phyloP scores from a whole-genome alignment of 2,797 vertebrate genomes.

The Sciaenops ocellatus region DNA sequence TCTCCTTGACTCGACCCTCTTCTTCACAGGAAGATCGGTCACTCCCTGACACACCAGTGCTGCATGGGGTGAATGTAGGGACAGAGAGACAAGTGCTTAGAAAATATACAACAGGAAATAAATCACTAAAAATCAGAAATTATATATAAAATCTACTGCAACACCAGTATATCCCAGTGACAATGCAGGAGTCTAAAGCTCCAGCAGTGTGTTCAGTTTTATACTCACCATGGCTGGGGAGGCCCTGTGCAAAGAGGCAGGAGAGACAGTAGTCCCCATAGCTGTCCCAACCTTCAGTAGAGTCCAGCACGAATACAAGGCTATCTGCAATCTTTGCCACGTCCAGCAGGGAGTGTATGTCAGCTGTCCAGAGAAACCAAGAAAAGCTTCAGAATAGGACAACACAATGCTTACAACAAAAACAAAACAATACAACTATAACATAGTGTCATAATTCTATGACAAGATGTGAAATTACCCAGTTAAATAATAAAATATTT shows the following conservation, averaged over 20 bases:
- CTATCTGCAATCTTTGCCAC: constrained; percentile 95
- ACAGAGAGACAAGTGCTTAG: background rate
- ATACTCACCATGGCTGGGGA: constrained; percentile 92
- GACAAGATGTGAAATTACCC: background rate
- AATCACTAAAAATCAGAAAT: background rate
- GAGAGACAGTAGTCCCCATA: constrained; percentile 95
- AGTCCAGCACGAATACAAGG: constrained; percentile 92
- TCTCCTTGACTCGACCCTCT: constrained; percentile 88
- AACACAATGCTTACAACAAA: background rate
- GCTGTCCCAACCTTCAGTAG: constrained; percentile 92
- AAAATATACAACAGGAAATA: background rate
- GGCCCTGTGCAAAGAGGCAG: constrained; percentile 95
- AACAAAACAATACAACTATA: background rate
- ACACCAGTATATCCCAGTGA: background rate
- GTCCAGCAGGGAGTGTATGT: constrained; percentile 92
- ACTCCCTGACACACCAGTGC: constrained; percentile 91
- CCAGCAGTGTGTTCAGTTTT: background rate
- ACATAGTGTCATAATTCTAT: fast-evolving
- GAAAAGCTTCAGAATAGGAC: constrained; percentile 21
- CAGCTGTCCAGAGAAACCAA: constrained; percentile 81
- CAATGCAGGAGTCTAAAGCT: background rate
- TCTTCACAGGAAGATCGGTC: constrained; percentile 89
- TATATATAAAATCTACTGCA: background rate
- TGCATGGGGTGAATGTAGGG: constrained; percentile 45
- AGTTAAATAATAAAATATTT: too few relatives aligned